These are phyloP conservation scores for Buteo buteo DNA, from an alignment of 2,113 vertebrate genomes.

Conservation along the genomic window DNA sequence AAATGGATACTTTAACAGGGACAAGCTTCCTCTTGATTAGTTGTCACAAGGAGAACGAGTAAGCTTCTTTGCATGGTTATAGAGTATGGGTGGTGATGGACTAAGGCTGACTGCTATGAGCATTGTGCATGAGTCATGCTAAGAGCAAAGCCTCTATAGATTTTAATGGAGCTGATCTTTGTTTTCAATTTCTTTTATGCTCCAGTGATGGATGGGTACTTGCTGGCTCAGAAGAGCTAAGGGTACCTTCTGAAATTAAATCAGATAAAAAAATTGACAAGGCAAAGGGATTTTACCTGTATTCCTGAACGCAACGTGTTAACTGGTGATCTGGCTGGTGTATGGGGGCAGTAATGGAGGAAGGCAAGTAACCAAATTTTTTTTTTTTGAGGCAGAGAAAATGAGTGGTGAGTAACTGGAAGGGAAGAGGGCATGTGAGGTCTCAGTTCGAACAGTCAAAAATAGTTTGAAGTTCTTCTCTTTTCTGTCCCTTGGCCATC, in stretches of 20 bases:
- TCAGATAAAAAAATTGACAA: not conserved
- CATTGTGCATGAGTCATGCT: not conserved
- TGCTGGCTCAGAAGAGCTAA: not conserved
- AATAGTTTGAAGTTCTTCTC: not conserved
- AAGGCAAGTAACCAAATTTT: not conserved
- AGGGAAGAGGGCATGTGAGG: not conserved
- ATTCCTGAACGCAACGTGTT: not conserved
- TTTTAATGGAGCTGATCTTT: not conserved
- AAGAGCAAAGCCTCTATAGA: not conserved
- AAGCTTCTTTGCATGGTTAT: not conserved
- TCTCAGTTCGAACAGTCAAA: not conserved
- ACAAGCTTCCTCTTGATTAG: not conserved
- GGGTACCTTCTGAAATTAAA: not conserved
- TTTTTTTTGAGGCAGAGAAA: not conserved
- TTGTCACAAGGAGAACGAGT: not conserved
- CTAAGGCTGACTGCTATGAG: not conserved
- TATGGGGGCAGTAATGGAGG: not conserved
- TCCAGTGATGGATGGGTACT: not conserved
- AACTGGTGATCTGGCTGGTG: not conserved
- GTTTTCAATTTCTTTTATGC: not conserved
- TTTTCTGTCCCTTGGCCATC: not conserved
- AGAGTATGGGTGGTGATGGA: not conserved
- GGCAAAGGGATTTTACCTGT: not conserved
- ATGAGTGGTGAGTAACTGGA: not conserved
- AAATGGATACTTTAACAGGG: not conserved